Evolutionary conservation across 2,888 invertebrate genomes (phyloP).

Genomic region (Spialia ferax): DNA sequence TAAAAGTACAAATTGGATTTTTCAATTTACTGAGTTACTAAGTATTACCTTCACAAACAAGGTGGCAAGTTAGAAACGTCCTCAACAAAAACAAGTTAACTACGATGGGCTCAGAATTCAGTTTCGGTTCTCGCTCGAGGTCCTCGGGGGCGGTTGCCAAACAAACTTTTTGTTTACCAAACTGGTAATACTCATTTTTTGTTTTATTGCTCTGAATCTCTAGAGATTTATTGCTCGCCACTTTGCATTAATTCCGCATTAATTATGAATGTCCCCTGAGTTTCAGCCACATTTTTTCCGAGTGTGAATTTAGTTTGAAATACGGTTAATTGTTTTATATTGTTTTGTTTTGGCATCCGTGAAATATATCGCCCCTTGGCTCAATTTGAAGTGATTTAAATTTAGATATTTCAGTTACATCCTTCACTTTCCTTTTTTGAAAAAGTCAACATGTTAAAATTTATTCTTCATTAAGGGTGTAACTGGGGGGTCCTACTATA

Average conservation of each 20-base stretch:
- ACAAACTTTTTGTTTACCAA: slow-evolving; percentile 83
- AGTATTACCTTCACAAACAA: slow-evolving; percentile 30
- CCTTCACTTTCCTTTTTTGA: neutral
- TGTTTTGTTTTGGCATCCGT: slow-evolving; percentile 25
- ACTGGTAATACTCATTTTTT: slow-evolving; percentile 83
- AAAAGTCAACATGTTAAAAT: too few relatives aligned
- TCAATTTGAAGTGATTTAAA: neutral
- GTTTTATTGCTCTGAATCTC: slow-evolving; percentile 79
- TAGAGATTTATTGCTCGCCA: slow-evolving; percentile 78
- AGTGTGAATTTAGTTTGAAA: slow-evolving; percentile 36
- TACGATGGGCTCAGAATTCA: slow-evolving; percentile 34
- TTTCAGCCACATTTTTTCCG: slow-evolving; percentile 38
- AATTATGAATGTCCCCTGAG: slow-evolving; percentile 71
- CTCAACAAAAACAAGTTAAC: slow-evolving; percentile 53
- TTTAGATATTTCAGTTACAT: neutral
- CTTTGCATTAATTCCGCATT: slow-evolving; percentile 84
- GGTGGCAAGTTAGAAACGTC: slow-evolving; percentile 31
- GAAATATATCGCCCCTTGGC: slow-evolving; percentile 23
- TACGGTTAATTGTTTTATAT: slow-evolving; percentile 38
- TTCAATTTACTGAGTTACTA: slow-evolving; percentile 30
- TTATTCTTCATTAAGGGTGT: too few relatives aligned
- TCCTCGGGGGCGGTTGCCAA: slow-evolving; percentile 75
- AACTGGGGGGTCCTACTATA: too few relatives aligned
- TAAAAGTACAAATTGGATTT: neutral
- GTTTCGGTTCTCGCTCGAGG: slow-evolving; percentile 43